Base-by-base conservation (phyloP, 2,797 vertebrate genomes). In the Parauchenoglanis ngamensis region DNA sequence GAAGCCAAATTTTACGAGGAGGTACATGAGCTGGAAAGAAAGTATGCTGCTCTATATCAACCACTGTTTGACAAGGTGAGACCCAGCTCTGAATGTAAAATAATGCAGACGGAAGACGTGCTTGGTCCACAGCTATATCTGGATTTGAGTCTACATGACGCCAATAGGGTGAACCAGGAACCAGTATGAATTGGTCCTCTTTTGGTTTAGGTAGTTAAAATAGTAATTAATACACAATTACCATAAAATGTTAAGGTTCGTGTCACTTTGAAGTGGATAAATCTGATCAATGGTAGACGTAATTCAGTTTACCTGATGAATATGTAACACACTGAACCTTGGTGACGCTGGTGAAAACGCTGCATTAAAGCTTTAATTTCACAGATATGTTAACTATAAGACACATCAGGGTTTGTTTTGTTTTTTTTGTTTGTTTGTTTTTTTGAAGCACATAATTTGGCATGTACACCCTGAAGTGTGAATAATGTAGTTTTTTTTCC, bases 1-100 rank as follows among this genome's bases (percentile, higher is more conserved):
- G 96, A 97, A 95, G 97, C 97, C 67, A 96, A 96, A 85, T 97
- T 97, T 92, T 97, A 97, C 87, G 96, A 97, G 90, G 97, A 97
- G 93, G 96, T 97, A 92, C 97, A 97, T 88, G 96, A 97, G 91
- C 93, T 97, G 92, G 97, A 97, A 93, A 95, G 97, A 93, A 97
- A 97, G 92, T 97, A 97, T 88, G 96, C 95, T 86, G 95, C 95
- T 90, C 95, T 97, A 68, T 97, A 97, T 92, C 96, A 97, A 84
- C 97, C 97, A 3, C 93, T 97, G 85, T 97, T 96, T 95, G 96
- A 97, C 92, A 97, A 97, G 96, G 97, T 97, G 95, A 94, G 78
- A 85, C 23, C 4, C 7, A 76, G 28, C 28, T 21, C 15, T 72
- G 23, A 31, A 82, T 46, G 15, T 7, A 19, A 78, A 63, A 31